phyloP scores from a whole-genome alignment of 2,888 invertebrate species.

The Drosophila colorata region DNA sequence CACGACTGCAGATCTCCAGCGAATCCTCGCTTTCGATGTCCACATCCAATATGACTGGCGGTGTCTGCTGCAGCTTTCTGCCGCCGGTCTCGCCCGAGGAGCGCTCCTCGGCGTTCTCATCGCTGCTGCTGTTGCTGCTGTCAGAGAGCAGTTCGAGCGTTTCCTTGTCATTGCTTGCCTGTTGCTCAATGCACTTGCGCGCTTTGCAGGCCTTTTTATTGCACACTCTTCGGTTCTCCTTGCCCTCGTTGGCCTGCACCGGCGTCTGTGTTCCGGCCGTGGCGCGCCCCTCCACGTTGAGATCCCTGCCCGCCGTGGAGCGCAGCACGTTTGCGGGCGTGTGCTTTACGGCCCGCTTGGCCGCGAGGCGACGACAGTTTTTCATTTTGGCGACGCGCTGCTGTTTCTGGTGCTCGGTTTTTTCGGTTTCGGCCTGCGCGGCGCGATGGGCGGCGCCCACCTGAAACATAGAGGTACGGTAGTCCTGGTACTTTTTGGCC shows the following conservation, averaged over 20 bases:
- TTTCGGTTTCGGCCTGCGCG: conserved; percentile 72
- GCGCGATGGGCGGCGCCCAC: conserved; percentile 82
- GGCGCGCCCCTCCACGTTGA: conserved; percentile 55
- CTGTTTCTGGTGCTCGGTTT: conserved; percentile 32
- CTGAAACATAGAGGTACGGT: conserved; percentile 78
- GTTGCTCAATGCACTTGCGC: conserved; percentile 21
- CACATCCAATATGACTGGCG: conserved; percentile 72
- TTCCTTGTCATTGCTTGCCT: conserved; percentile 22
- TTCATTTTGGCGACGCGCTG: conserved; percentile 49
- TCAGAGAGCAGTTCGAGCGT: conserved; percentile 15
- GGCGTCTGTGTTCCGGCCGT: conserved; percentile 67
- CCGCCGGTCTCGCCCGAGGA: background rate
- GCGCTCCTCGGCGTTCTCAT: background rate
- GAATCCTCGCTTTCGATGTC: conserved; percentile 73
- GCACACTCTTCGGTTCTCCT: conserved; percentile 46
- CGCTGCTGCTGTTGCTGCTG: conserved; percentile 31
- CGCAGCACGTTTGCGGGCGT: conserved; percentile 16
- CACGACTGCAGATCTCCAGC: conserved; percentile 42
- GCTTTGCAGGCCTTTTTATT: conserved; percentile 17
- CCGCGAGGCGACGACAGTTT: conserved; percentile 36
- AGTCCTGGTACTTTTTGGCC: conserved; percentile 84
- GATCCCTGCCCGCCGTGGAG: conserved; percentile 5
- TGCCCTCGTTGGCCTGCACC: conserved; percentile 10
- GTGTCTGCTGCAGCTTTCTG: conserved; percentile 47
- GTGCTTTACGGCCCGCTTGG: conserved; percentile 19